A percentile compares a stretch with the other conserved stretches of the same genome.
Conservation (phyloP, 2,888 invertebrate species). For the Panopea generosa region DNA sequence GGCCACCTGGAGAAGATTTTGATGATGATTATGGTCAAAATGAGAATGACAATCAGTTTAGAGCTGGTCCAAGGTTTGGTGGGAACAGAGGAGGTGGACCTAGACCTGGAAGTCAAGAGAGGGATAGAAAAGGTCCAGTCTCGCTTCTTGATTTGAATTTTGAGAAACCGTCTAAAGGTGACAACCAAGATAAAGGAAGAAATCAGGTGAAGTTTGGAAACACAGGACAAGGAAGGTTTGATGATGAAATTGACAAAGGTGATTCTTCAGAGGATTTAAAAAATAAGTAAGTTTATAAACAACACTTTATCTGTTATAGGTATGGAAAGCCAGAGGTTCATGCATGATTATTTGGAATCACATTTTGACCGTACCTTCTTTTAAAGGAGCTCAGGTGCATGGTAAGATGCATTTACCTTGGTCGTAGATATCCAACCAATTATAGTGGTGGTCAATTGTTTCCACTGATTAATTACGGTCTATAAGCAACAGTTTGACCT, state of each 20-base stretch:
- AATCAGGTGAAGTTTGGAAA: background rate
- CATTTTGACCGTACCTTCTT: no score
- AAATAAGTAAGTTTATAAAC: background rate
- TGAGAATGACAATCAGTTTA: background rate
- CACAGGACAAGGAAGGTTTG: background rate
- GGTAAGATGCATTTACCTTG: no score
- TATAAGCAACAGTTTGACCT: no score
- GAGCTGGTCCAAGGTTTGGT: background rate
- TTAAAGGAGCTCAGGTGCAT: no score
- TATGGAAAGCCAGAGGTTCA: no score
- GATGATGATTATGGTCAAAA: background rate
- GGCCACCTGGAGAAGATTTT: background rate
- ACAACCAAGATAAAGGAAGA: background rate
- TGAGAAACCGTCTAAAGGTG: conserved; percentile 28
- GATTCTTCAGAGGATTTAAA: no score
- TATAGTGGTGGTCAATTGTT: no score
- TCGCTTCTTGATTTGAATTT: conserved; percentile 47
- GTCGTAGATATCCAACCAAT: no score
- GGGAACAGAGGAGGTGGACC: conserved; percentile 2
- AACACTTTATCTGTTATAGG: background rate
- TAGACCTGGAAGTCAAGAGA: conserved; percentile 13
- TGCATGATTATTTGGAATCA: no score
- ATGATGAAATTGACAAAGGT: background rate
- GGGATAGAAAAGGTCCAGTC: conserved; percentile 38
- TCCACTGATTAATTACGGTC: no score